These are phyloP conservation scores for Anthrax anthrax DNA, from an alignment of 2,888 invertebrate genomes.

Conservation along the genomic window DNA sequence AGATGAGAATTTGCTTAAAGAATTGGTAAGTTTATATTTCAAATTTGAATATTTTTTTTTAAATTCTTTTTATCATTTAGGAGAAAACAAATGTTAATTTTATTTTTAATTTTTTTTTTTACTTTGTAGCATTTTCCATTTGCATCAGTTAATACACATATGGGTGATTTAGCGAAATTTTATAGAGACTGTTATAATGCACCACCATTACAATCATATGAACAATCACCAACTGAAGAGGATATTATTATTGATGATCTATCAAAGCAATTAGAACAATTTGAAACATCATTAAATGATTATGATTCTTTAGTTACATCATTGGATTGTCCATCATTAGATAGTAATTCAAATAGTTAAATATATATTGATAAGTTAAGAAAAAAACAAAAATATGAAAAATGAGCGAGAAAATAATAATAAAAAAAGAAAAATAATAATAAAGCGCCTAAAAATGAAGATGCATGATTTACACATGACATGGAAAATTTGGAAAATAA, in stretches of 20 bases:
- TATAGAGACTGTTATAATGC: constrained; percentile 35
- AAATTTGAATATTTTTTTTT: neutral
- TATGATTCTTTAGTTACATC: constrained; percentile 35
- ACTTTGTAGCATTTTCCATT: constrained; percentile 30
- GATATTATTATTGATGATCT: constrained; percentile 25
- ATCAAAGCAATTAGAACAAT: constrained; percentile 32
- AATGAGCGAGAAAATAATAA: neutral
- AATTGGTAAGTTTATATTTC: constrained; percentile 18
- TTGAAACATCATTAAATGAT: constrained; percentile 33
- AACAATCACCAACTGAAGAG: constrained; percentile 7
- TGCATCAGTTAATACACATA: constrained; percentile 31
- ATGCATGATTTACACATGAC: too few species aligned
- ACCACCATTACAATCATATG: constrained; percentile 19
- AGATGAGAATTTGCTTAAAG: constrained; percentile 32
- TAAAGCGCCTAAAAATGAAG: too few species aligned
- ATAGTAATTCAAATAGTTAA: constrained; percentile 15
- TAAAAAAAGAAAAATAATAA: too few species aligned
- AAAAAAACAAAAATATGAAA: neutral
- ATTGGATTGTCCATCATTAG: constrained; percentile 18
- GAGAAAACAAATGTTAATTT: neutral
- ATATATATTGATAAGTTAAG: too few species aligned
- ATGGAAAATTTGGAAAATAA: too few species aligned
- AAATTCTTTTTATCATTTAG: neutral
- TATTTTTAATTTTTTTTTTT: constrained; percentile 4
- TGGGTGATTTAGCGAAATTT: constrained; percentile 34